A percentile compares a stretch with the other conserved stretches of the same genome.
Evolutionary conservation across 1,140 invertebrate genomes (phyloP).

Genomic region (Drosophila kikkawai): DNA sequence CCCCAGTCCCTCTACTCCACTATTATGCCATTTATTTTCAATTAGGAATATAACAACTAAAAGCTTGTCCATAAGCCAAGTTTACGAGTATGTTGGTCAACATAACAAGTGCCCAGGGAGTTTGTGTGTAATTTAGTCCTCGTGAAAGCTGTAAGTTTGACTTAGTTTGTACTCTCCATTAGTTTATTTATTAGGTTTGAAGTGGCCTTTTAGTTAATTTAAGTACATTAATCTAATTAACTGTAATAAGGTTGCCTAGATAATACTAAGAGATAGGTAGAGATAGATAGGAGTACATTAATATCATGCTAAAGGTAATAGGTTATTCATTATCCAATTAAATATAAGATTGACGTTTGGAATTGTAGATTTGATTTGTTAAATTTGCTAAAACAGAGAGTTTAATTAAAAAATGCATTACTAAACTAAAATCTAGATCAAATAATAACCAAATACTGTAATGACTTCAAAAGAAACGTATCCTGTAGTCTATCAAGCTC

Average conservation of each 20-base stretch:
- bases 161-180: conserved; percentile 11
- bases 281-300: not conserved
- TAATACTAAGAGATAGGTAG: not conserved
- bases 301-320: not conserved
- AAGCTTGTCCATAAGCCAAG: conserved; percentile 36
- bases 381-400: too few relatives aligned
- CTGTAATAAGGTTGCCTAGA: not conserved
- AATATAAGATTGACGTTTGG: not conserved
- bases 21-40: conserved; percentile 57
- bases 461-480: not conserved
- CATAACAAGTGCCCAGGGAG: conserved; percentile 16
- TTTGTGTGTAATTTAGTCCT: conserved; percentile 39
- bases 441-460: too few relatives aligned
- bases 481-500: not conserved
- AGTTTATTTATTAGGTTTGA: conserved; percentile 5
- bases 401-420: too few relatives aligned
- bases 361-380: too few relatives aligned
- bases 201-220: not conserved
- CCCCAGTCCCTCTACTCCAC: not conserved
- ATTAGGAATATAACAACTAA: conserved; percentile 50
- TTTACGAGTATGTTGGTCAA: conserved; percentile 27
- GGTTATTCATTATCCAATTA: not conserved
- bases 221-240: not conserved
- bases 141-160: conserved; percentile 13
- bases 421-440: too few relatives aligned